phyloP scores from a whole-genome alignment of 2,113 vertebrate species.

The Nematolebias whitei region DNA sequence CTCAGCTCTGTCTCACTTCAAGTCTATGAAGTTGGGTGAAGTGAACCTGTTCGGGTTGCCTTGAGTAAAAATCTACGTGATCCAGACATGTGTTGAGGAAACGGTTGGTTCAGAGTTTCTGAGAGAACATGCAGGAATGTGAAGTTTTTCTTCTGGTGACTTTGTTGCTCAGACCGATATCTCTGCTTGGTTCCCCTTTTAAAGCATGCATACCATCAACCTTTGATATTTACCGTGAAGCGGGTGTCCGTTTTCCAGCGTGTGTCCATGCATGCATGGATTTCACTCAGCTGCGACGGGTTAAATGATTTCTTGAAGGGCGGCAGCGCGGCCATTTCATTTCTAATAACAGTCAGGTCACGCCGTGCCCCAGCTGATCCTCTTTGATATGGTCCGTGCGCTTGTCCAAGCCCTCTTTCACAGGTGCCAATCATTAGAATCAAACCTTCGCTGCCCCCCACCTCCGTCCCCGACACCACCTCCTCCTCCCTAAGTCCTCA shows the following conservation, averaged over 20 bases:
- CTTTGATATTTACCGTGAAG: slow-evolving; percentile 23
- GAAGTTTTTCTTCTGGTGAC: no score
- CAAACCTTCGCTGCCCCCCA: no score
- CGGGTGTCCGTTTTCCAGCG: slow-evolving; percentile 9
- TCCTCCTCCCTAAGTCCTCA: slow-evolving; percentile 11
- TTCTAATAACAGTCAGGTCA: slow-evolving; percentile 75
- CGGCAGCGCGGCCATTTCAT: slow-evolving; percentile 64
- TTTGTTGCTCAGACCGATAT: slow-evolving; percentile 1
- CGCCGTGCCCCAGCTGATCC: slow-evolving; percentile 65
- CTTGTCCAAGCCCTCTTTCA: slow-evolving; percentile 62
- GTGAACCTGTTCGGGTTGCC: not conserved
- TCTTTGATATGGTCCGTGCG: slow-evolving; percentile 73
- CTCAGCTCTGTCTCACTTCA: not conserved
- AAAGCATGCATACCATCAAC: slow-evolving; percentile 2
- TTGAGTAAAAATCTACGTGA: not conserved
- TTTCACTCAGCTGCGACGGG: slow-evolving; percentile 53
- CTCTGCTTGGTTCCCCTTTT: slow-evolving; percentile 9
- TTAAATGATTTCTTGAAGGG: slow-evolving; percentile 73
- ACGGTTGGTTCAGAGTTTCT: not conserved
- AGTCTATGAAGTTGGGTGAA: not conserved
- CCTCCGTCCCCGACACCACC: slow-evolving; percentile 9
- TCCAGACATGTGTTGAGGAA: not conserved
- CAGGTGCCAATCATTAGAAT: slow-evolving; percentile 73
- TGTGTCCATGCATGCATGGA: slow-evolving; percentile 46
- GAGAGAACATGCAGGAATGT: no score